These are phyloP conservation scores for Machimus atricapillus DNA, from an alignment of 2,888 invertebrate genomes.

Conservation along the genomic window DNA sequence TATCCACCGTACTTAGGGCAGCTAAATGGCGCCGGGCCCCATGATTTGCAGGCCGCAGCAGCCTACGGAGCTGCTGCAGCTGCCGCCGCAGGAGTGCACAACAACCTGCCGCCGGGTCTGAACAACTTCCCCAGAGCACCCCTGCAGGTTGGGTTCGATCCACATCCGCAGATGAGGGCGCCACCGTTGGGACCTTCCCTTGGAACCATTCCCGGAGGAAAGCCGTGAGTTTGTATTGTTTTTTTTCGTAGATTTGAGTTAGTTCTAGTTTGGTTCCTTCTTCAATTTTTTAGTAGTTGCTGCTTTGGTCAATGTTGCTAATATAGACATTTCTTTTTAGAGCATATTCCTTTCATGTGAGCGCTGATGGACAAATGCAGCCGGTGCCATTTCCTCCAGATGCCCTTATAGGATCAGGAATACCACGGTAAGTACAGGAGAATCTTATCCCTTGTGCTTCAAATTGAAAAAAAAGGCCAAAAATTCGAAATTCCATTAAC, in stretches of 20 bases:
- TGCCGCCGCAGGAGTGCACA: conserved; percentile 67
- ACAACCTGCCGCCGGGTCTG: conserved; percentile 69
- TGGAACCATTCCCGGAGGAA: conserved; percentile 79
- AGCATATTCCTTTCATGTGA: conserved; percentile 94
- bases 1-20: conserved; percentile 70
- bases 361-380: conserved; percentile 86
- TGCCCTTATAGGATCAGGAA: conserved; percentile 90
- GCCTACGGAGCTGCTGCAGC: conserved; percentile 61
- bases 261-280: neutral
- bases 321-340: conserved; percentile 66
- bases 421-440: conserved; percentile 67
- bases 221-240: conserved; percentile 74
- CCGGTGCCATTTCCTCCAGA: conserved; percentile 95
- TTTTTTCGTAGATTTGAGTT: neutral
- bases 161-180: conserved; percentile 72
- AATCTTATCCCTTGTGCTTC: neutral
- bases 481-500: neutral
- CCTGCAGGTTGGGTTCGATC: conserved; percentile 72
- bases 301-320: neutral
- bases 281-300: neutral
- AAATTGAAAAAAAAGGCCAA: neutral
- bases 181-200: conserved; percentile 56
- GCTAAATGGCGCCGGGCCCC: conserved; percentile 67
- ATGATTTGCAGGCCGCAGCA: conserved; percentile 67
- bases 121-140: conserved; percentile 73